Percentiles rank a stretch among this genome's conserved stretches.
Evolutionary conservation across 1,140 invertebrate genomes (phyloP).

Genomic region (Cephus cinctus): DNA sequence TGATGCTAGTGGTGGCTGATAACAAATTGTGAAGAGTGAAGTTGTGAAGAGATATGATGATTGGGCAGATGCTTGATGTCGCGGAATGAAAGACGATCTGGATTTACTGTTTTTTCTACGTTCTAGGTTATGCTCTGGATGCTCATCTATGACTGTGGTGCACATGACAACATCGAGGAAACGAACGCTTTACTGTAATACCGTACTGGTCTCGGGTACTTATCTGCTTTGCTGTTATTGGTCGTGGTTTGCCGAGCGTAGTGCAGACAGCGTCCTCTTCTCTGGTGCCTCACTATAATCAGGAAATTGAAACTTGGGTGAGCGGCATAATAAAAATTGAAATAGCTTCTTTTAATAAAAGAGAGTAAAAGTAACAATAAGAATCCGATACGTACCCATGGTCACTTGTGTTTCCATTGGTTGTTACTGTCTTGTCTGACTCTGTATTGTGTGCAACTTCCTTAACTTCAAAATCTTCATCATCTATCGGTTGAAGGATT

Average conservation of each 20-base stretch:
- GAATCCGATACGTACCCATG: slow-evolving; percentile 26
- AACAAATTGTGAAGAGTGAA: slow-evolving; percentile 18
- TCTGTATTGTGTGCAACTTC: slow-evolving; percentile 3
- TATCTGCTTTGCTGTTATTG: slow-evolving; percentile 37
- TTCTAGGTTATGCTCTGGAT: slow-evolving; percentile 33
- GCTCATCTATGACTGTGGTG: slow-evolving; percentile 4
- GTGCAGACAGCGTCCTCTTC: slow-evolving; percentile 8
- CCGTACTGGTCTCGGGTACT: slow-evolving; percentile 30
- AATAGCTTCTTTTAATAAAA: slow-evolving; percentile 1
- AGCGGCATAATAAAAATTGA: neutral
- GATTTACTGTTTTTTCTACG: slow-evolving; percentile 24
- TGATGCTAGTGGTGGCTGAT: slow-evolving; percentile 22
- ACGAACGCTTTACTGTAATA: slow-evolving; percentile 28
- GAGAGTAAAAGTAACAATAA: no score
- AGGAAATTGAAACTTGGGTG: neutral
- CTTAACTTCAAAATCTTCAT: slow-evolving; percentile 18
- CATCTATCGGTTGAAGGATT: slow-evolving; percentile 32
- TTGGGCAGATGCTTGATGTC: slow-evolving; percentile 16
- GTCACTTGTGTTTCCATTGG: slow-evolving; percentile 23
- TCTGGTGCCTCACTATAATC: neutral
- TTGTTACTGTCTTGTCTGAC: slow-evolving; percentile 5
- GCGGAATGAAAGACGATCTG: no score
- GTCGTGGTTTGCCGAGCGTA: slow-evolving; percentile 5
- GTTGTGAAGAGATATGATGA: slow-evolving; percentile 18
- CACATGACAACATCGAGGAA: slow-evolving; percentile 38